Evolutionary conservation across 2,113 vertebrate species (phyloP).

Genomic region (Marcusenius ussheri): DNA sequence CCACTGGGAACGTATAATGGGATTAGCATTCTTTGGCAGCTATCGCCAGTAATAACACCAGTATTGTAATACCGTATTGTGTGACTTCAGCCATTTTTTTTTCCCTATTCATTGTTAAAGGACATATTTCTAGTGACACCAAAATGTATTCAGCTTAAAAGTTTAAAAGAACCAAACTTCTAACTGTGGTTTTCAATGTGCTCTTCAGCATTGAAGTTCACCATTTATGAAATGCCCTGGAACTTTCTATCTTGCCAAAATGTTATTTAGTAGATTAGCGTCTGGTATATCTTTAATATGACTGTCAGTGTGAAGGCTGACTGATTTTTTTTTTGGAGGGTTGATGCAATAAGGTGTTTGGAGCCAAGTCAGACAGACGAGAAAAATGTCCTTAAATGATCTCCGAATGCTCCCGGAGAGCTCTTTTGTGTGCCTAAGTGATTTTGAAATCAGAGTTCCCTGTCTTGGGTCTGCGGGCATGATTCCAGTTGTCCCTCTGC

Average conservation of each 20-base stretch:
- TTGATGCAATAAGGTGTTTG: background rate
- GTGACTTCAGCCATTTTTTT: background rate
- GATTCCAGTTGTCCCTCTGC: background rate
- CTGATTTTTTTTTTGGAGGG: background rate
- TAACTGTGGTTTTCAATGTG: background rate
- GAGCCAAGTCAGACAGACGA: background rate
- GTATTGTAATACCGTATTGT: constrained; percentile 8
- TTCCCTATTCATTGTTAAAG: background rate
- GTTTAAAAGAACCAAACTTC: background rate
- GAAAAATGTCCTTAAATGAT: background rate
- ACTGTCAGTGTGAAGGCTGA: background rate
- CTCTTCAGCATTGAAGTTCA: background rate
- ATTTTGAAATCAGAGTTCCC: background rate
- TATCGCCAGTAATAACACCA: background rate
- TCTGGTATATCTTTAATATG: background rate
- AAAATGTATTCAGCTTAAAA: background rate
- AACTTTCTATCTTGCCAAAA: constrained; percentile 7
- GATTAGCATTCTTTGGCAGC: constrained; percentile 1
- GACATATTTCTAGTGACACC: constrained; percentile 1
- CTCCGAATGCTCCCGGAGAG: background rate
- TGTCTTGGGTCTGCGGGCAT: background rate
- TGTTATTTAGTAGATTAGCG: background rate
- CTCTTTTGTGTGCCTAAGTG: background rate
- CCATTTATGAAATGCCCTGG: background rate
- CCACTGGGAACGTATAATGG: background rate